Percentiles rank a stretch among this genome's conserved stretches.
These are phyloP conservation scores for Ceryle rudis DNA, from an alignment of 2,797 vertebrate genomes.

Conservation along the genomic window DNA sequence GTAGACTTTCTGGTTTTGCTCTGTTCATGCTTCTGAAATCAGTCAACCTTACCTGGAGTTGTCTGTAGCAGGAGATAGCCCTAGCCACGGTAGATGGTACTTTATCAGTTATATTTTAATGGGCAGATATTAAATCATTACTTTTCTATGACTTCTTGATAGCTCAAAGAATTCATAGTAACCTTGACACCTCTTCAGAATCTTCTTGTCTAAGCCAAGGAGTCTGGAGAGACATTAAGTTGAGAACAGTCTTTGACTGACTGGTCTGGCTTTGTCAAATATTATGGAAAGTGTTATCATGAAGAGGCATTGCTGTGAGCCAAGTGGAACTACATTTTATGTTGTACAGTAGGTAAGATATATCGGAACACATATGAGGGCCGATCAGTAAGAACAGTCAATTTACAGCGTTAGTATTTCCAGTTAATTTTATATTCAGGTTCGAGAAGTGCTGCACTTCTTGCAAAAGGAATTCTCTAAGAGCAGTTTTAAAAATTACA, in stretches of 20 bases:
- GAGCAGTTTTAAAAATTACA: slow-evolving; percentile 32
- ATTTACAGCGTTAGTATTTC: slow-evolving; percentile 39
- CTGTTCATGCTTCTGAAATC: background rate
- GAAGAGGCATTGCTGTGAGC: slow-evolving; percentile 24
- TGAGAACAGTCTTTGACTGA: background rate
- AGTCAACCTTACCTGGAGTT: background rate
- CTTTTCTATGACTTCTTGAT: background rate
- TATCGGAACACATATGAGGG: background rate
- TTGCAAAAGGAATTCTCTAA: slow-evolving; percentile 44
- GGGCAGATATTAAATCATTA: background rate
- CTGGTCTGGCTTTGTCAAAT: slow-evolving; percentile 34
- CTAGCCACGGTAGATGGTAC: fast-evolving
- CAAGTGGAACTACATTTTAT: slow-evolving; percentile 28
- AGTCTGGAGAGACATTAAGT: background rate
- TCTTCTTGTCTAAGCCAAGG: slow-evolving; percentile 20
- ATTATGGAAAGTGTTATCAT: background rate
- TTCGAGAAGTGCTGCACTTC: slow-evolving; percentile 54
- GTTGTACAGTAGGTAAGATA: background rate
- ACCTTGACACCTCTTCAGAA: slow-evolving; percentile 17
- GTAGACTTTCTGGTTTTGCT: background rate
- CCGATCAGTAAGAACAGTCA: slow-evolving; percentile 28
- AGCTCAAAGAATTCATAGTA: background rate
- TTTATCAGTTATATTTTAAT: background rate
- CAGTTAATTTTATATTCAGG: slow-evolving; percentile 58
- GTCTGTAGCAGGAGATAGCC: background rate